Evolutionary conservation across 2,888 invertebrate species (phyloP).

Genomic region (Caenorhabditis sp.): DNA sequence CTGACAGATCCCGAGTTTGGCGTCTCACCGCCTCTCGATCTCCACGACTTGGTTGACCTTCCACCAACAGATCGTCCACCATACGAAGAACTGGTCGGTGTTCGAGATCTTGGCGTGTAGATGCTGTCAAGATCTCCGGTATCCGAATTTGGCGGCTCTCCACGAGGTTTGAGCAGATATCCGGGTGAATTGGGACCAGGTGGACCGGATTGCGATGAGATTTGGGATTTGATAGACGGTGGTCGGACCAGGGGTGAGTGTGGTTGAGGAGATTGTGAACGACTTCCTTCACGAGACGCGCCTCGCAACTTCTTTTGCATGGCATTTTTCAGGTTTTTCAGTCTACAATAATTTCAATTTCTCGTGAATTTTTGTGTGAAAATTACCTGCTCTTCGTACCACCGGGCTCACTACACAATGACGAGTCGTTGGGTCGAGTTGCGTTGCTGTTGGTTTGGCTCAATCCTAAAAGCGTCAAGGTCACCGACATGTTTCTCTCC

Average conservation of each 20-base stretch:
- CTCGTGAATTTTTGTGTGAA: too few species aligned
- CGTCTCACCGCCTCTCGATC: slow-evolving; percentile 69
- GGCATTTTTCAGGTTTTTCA: slow-evolving; percentile 69
- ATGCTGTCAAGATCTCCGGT: slow-evolving; percentile 67
- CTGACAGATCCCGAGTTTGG: slow-evolving; percentile 70
- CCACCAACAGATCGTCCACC: slow-evolving; percentile 67
- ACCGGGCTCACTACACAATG: slow-evolving; percentile 63
- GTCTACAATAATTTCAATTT: slow-evolving; percentile 18
- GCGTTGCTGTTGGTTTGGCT: slow-evolving; percentile 54
- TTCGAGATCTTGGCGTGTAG: slow-evolving; percentile 58
- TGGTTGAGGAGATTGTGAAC: slow-evolving; percentile 67
- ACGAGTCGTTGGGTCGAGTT: slow-evolving; percentile 61
- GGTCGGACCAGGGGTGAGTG: slow-evolving; percentile 69
- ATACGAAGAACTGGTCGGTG: slow-evolving; percentile 57
- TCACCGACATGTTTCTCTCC: slow-evolving; percentile 30
- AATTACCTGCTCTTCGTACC: slow-evolving; percentile 49
- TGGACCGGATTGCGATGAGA: slow-evolving; percentile 68
- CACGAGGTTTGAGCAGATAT: slow-evolving; percentile 61
- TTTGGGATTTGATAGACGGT: slow-evolving; percentile 68
- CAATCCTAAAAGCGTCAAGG: slow-evolving; percentile 45
- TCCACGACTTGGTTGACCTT: slow-evolving; percentile 69
- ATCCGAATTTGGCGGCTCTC: slow-evolving; percentile 66
- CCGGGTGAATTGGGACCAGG: slow-evolving; percentile 69
- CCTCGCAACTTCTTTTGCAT: slow-evolving; percentile 68
- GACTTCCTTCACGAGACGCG: slow-evolving; percentile 62